Evolutionary conservation across 2,797 vertebrate species (phyloP).

Genomic region (Etheostoma nigrum): DNA sequence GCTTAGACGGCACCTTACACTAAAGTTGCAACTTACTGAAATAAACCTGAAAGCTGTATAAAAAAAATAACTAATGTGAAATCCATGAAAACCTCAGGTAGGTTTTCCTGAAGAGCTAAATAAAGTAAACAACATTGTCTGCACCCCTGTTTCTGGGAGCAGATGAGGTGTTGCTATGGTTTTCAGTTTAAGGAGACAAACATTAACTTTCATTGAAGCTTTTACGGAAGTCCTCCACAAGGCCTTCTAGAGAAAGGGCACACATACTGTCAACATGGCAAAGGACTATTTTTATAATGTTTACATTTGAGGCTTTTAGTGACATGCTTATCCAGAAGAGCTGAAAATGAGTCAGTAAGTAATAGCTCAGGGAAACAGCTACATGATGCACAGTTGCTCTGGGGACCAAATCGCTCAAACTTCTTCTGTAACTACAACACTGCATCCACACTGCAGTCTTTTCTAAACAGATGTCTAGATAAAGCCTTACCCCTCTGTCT

Average conservation of each 20-base stretch:
- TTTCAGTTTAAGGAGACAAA: conserved; percentile 39
- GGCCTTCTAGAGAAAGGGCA: conserved; percentile 24
- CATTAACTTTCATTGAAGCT: conserved; percentile 26
- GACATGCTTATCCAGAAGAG: conserved; percentile 34
- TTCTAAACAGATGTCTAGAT: conserved; percentile 45
- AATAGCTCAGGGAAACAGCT: conserved; percentile 28
- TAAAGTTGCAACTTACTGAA: background rate
- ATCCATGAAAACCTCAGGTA: background rate
- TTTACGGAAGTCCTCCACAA: conserved; percentile 26
- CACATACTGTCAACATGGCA: conserved; percentile 23
- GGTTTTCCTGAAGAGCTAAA: background rate
- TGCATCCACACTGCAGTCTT: background rate
- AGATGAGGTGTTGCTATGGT: conserved; percentile 10
- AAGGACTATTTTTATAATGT: conserved; percentile 55
- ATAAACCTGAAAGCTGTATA: conserved; percentile 8
- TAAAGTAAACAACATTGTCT: conserved; percentile 16
- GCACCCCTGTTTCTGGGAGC: background rate
- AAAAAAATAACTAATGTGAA: background rate
- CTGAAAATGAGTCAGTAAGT: conserved; percentile 34
- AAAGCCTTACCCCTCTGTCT: background rate
- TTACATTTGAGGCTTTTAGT: conserved; percentile 70
- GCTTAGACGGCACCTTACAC: background rate
- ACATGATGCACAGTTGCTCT: conserved; percentile 42
- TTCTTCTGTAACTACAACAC: conserved; percentile 59
- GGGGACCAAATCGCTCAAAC: conserved; percentile 46